These are phyloP conservation scores for Cistogaster globosa DNA, from an alignment of 2,888 invertebrate species.

Conservation along the genomic window DNA sequence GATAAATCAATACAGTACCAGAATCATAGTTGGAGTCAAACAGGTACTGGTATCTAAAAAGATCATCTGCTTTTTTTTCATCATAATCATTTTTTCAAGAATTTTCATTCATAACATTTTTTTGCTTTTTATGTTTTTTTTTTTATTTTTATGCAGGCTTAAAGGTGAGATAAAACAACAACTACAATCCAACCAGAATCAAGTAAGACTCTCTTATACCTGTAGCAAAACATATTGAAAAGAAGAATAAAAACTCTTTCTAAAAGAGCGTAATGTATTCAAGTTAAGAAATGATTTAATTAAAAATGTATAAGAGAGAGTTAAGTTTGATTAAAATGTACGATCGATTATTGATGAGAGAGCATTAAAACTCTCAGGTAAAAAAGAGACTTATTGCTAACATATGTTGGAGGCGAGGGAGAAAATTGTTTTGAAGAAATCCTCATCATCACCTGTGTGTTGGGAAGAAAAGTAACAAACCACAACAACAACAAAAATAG, in stretches of 20 bases:
- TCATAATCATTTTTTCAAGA: slow-evolving; percentile 11
- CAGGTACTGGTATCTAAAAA: neutral
- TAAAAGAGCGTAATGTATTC: slow-evolving; percentile 17
- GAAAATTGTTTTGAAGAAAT: slow-evolving; percentile 35
- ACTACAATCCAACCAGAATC: neutral
- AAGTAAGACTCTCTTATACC: neutral
- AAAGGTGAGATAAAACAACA: neutral
- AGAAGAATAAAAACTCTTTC: slow-evolving; percentile 14
- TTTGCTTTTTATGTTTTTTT: neutral
- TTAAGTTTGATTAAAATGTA: slow-evolving; percentile 27
- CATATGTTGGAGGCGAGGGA: slow-evolving; percentile 50
- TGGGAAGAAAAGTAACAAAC: slow-evolving; percentile 11
- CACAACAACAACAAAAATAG: neutral
- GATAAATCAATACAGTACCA: neutral
- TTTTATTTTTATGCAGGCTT: neutral
- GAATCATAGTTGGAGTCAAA: slow-evolving; percentile 27
- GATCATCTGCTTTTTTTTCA: slow-evolving; percentile 15
- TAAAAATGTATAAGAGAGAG: slow-evolving; percentile 54
- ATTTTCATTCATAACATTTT: slow-evolving; percentile 65
- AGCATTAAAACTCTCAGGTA: slow-evolving; percentile 21
- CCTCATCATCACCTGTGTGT: slow-evolving; percentile 65
- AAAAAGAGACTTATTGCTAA: slow-evolving; percentile 3
- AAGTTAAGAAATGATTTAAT: slow-evolving; percentile 16
- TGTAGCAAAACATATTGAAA: neutral
- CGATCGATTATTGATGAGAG: slow-evolving; percentile 45